Base-by-base conservation (phyloP, 2,888 invertebrate species). In the Scelioninae gen. 1 region DNA sequence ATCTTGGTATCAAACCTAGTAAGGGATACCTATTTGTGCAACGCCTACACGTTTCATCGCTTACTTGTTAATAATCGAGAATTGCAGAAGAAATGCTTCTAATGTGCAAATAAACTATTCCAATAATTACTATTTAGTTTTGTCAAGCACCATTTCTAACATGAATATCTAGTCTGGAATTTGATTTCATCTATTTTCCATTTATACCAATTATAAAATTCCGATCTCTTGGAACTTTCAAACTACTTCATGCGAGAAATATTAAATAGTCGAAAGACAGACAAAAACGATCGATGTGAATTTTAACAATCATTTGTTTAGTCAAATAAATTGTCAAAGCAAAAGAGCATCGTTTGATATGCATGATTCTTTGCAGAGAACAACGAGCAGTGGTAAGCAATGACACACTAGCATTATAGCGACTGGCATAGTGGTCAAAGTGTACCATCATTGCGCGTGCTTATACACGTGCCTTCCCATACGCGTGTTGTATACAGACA, bases 41-140 rank as follows among this genome's bases (percentile, higher is more conserved):
- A 60, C 58, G 71, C 66, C 78, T 81, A 71, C 51, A 78, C 62
- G 76, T 69, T 62, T 87, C 85, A 89, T 89, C 23, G 23, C 23
- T 23, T 23, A 23, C 90, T 90, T 89, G 88, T 89, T 91, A 90
- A 91, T 91, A 91, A 91, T 89, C 88, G 89, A 90, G 89, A 90
- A 89, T 88, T 88, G 89, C 90, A 56, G 15, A 60, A 68, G 45
- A 29, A 29, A 51, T 7, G 9, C 15, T 51, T 38, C 38, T 38
- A 8, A 38, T 4, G 11, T 38, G 5, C 38, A 38, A 38, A 38
- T 38, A 38, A 38, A 5, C 11, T 11, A 34, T 34, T 34, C 34
- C 5, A 34, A 34, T n/a, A n/a, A n/a, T n/a, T n/a, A n/a, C n/a
- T n/a, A 23, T 23, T 23, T 23, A 23, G 23, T 23, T 23, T 23